A percentile compares a stretch with the other conserved stretches of the same genome.
Conservation (phyloP, 2,888 invertebrate genomes). For the Sminthurinus aureus region DNA sequence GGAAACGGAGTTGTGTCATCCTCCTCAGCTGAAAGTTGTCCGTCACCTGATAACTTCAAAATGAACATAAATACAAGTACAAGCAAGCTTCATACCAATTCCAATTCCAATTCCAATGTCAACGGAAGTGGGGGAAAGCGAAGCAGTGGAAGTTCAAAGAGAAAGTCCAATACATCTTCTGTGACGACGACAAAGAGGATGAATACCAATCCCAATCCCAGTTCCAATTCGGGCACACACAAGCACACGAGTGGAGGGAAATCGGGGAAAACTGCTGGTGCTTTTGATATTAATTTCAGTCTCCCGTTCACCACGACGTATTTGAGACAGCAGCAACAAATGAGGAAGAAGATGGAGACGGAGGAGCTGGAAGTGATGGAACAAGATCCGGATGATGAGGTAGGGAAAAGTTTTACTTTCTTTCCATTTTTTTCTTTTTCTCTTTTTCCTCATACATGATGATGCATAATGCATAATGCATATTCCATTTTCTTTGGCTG, state of each 20-base stretch:
- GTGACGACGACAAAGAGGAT: neutral
- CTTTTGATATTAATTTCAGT: slow-evolving; percentile 79
- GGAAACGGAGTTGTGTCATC: neutral
- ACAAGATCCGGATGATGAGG: slow-evolving; percentile 19
- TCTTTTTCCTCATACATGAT: neutral
- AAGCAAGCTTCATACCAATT: slow-evolving; percentile 11
- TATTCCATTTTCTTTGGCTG: neutral
- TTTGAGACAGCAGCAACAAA: slow-evolving; percentile 66
- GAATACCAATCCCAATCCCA: neutral
- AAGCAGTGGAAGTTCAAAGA: slow-evolving; percentile 44
- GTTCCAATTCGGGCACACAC: too few relatives aligned
- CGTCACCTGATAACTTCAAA: slow-evolving; percentile 30
- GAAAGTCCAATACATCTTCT: slow-evolving; percentile 22
- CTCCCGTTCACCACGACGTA: slow-evolving; percentile 90
- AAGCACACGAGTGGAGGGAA: neutral
- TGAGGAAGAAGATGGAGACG: slow-evolving; percentile 35
- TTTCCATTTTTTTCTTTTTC: neutral
- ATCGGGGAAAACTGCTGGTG: slow-evolving; percentile 62
- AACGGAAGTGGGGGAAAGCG: slow-evolving; percentile 60
- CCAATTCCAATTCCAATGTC: slow-evolving; percentile 39
- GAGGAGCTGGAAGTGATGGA: slow-evolving; percentile 4
- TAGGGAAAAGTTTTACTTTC: slow-evolving; percentile 1
- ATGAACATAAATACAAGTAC: slow-evolving; percentile 17
- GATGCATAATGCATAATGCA: too few relatives aligned
- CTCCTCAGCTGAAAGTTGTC: neutral